Percentiles rank a stretch among this genome's conserved stretches.
These are phyloP conservation scores for Euura saliciscinereae DNA, from an alignment of 1,140 invertebrate species.

Conservation along the genomic window DNA sequence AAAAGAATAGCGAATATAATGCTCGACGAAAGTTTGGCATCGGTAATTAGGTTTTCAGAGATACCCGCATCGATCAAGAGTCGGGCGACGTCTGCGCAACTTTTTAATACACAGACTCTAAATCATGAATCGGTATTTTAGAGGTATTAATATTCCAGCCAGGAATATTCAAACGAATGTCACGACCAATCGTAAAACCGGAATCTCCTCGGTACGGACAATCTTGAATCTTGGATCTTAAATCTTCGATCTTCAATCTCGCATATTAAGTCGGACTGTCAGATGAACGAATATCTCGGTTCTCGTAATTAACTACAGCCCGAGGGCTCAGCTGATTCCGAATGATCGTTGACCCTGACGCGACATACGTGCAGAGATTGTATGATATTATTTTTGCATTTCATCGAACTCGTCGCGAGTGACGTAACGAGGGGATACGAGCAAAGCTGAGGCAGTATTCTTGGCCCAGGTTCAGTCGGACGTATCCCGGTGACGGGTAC, in stretches of 20 bases:
- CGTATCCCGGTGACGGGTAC: slow-evolving; percentile 8
- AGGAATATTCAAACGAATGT: not conserved
- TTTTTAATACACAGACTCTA: not conserved
- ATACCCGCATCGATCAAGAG: not conserved
- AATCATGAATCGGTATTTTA: not conserved
- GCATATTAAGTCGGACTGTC: too few species aligned
- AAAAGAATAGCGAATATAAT: not conserved
- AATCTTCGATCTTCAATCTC: too few species aligned
- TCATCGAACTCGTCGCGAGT: not conserved
- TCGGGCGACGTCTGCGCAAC: not conserved
- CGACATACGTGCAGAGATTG: too few species aligned
- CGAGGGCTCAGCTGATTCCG: too few species aligned
- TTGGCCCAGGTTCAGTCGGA: slow-evolving; percentile 23
- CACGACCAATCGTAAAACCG: not conserved
- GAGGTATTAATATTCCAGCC: not conserved
- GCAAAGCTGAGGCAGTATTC: not conserved
- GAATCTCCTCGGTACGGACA: not conserved
- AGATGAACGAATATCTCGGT: too few species aligned
- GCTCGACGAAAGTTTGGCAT: not conserved
- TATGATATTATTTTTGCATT: too few species aligned
- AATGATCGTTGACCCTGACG: too few species aligned
- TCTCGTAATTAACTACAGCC: too few species aligned
- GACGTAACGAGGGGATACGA: not conserved
- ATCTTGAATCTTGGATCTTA: too few species aligned
- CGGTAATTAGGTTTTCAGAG: slow-evolving; percentile 5